phyloP scores from a whole-genome alignment of 1,140 invertebrate species.

The Drosophila pruinosa region DNA sequence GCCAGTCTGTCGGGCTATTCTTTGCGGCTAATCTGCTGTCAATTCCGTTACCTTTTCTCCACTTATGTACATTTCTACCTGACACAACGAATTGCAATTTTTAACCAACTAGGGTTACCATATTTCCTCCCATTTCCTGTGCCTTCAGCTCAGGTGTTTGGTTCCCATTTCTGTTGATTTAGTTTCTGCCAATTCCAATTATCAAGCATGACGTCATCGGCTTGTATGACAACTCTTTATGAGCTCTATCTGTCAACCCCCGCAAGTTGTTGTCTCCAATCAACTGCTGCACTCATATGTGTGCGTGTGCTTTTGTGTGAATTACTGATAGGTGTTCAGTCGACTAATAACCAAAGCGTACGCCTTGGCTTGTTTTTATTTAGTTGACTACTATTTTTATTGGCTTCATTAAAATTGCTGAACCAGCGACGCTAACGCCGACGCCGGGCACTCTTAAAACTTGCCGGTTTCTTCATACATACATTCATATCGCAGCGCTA shows the following conservation, averaged over 20 bases:
- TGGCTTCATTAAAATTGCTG: constrained; percentile 58
- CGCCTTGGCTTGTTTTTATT: constrained; percentile 67
- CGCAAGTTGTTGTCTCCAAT: constrained; percentile 45
- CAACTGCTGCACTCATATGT: constrained; percentile 7
- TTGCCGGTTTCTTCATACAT: constrained; percentile 50
- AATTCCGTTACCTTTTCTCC: constrained; percentile 20
- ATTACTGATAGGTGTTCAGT: constrained; percentile 41
- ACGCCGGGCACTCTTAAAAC: constrained; percentile 42
- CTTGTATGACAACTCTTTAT: constrained; percentile 52
- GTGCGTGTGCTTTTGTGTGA: constrained; percentile 18
- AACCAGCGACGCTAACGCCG: constrained; percentile 23
- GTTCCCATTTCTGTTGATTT: constrained; percentile 1
- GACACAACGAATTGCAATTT: constrained; percentile 10
- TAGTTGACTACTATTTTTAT: constrained; percentile 56
- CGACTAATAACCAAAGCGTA: constrained; percentile 1
- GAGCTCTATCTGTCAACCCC: constrained; percentile 55
- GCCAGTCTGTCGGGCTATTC: background rate
- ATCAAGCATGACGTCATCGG: constrained; percentile 62
- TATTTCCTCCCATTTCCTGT: constrained; percentile 30
- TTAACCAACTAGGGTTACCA: background rate
- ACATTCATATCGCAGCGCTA: constrained; percentile 9
- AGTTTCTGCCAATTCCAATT: constrained; percentile 32
- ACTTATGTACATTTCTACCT: constrained; percentile 23
- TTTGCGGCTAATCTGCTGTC: constrained; percentile 33
- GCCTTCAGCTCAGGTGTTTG: constrained; percentile 45